Conservation (phyloP, 2,797 vertebrate genomes). For the Acridotheres tristis region DNA sequence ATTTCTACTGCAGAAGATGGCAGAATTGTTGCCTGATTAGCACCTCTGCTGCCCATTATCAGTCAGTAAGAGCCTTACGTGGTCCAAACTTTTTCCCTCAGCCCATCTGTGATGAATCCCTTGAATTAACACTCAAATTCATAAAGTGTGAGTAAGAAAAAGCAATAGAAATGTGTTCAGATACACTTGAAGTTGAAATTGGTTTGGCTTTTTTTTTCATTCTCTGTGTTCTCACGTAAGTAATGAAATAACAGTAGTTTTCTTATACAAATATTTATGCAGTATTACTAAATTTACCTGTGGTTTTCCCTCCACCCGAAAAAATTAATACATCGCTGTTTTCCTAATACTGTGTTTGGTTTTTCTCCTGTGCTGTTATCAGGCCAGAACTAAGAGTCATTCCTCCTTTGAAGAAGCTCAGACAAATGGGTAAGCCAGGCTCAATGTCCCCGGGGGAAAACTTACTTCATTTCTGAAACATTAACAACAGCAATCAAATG, state of each 20-base stretch:
- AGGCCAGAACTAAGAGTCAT: conserved; percentile 33
- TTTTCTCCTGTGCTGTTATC: conserved; percentile 49
- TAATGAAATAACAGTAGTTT: conserved; percentile 16
- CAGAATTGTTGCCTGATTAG: background rate
- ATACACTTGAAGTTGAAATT: background rate
- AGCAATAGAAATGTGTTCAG: background rate
- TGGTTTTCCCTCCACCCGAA: background rate
- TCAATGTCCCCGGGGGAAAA: conserved; percentile 55
- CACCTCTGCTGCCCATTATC: background rate
- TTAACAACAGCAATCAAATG: conserved; percentile 76
- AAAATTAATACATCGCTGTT: conserved; percentile 15
- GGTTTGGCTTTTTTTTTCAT: background rate
- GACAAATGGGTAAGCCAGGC: conserved; percentile 65
- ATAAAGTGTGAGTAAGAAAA: background rate
- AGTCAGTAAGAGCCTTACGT: background rate
- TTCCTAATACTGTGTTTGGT: conserved; percentile 28
- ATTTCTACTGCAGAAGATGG: background rate
- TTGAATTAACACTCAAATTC: background rate
- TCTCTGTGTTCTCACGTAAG: background rate
- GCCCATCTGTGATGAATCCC: background rate
- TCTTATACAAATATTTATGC: conserved; percentile 8
- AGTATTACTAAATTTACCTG: conserved; percentile 47
- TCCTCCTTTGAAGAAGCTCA: conserved; percentile 67
- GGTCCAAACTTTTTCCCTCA: background rate
- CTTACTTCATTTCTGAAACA: conserved; percentile 76